Percentiles rank a stretch among this genome's conserved stretches.
Conservation (phyloP, 2,797 vertebrate genomes). For the Periparus ater region DNA sequence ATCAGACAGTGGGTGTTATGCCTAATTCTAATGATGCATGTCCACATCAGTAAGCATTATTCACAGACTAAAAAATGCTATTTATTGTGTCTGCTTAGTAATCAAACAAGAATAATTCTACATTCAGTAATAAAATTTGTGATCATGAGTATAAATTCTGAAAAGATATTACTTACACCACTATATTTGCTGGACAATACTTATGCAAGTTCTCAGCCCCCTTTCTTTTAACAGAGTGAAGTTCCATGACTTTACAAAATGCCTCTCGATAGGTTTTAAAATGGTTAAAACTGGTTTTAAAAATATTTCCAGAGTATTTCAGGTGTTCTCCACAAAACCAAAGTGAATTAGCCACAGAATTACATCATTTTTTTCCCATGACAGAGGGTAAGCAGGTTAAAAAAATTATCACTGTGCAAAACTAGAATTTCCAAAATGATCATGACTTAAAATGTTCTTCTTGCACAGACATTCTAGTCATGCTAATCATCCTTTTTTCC, state of each 20-base stretch:
- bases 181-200: not conserved
- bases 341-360: not conserved
- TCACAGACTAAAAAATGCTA: constrained; percentile 82
- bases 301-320: not conserved
- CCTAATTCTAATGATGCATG: constrained; percentile 88
- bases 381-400: not conserved
- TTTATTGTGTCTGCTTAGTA: constrained; percentile 77
- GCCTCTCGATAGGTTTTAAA: not conserved
- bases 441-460: not conserved
- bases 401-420: not conserved
- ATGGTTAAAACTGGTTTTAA: not conserved
- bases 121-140: constrained; percentile 79
- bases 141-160: constrained; percentile 74
- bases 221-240: not conserved
- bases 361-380: not conserved
- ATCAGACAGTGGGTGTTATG: constrained; percentile 83
- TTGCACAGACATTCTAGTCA: not conserved
- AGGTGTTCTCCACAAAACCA: not conserved
- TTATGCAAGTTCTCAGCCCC: not conserved
- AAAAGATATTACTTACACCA: constrained; percentile 66
- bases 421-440: not conserved
- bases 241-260: not conserved
- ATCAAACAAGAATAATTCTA: constrained; percentile 71
- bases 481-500: not conserved
- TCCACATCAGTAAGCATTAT: constrained; percentile 84